These are phyloP conservation scores for Heliconius hewitsoni DNA, from an alignment of 1,140 invertebrate species.

Conservation along the genomic window DNA sequence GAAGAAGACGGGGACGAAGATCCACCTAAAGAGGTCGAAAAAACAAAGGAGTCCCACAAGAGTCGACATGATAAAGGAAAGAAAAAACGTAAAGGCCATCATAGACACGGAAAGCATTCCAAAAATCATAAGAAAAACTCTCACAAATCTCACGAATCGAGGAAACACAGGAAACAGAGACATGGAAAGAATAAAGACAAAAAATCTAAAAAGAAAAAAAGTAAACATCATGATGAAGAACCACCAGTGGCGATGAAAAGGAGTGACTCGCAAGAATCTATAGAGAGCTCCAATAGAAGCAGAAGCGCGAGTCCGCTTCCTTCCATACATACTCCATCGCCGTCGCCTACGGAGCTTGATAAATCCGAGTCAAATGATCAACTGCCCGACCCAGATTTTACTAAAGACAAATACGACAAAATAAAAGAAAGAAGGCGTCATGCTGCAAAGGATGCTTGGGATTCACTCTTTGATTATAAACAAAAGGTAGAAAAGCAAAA, in stretches of 20 bases:
- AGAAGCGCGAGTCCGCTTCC: slow-evolving; percentile 73
- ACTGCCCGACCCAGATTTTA: slow-evolving; percentile 65
- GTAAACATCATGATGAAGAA: slow-evolving; percentile 61
- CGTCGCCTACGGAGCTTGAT: slow-evolving; percentile 54
- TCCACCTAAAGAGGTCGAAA: slow-evolving; percentile 36
- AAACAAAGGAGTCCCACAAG: slow-evolving; percentile 75
- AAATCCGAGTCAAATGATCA: slow-evolving; percentile 48
- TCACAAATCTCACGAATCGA: slow-evolving; percentile 41
- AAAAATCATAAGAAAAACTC: slow-evolving; percentile 72
- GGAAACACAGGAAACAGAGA: slow-evolving; percentile 68
- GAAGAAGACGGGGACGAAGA: slow-evolving; percentile 53
- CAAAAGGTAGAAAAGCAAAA: slow-evolving; percentile 69
- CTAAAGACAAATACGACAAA: slow-evolving; percentile 83
- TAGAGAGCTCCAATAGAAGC: slow-evolving; percentile 74
- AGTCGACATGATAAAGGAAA: slow-evolving; percentile 73
- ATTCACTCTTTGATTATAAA: slow-evolving; percentile 69
- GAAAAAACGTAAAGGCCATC: slow-evolving; percentile 78
- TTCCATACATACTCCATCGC: slow-evolving; percentile 69
- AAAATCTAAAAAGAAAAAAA: slow-evolving; percentile 76
- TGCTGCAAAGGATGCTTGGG: slow-evolving; percentile 71
- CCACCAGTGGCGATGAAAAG: slow-evolving; percentile 50
- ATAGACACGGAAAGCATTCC: slow-evolving; percentile 80
- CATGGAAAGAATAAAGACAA: slow-evolving; percentile 65
- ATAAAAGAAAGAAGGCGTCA: slow-evolving; percentile 85
- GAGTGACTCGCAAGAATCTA: slow-evolving; percentile 57